Evolutionary conservation across 2,888 invertebrate species (phyloP), one percentile per base, ranked within the genome.

Genomic region (Xestia xanthographa): DNA sequence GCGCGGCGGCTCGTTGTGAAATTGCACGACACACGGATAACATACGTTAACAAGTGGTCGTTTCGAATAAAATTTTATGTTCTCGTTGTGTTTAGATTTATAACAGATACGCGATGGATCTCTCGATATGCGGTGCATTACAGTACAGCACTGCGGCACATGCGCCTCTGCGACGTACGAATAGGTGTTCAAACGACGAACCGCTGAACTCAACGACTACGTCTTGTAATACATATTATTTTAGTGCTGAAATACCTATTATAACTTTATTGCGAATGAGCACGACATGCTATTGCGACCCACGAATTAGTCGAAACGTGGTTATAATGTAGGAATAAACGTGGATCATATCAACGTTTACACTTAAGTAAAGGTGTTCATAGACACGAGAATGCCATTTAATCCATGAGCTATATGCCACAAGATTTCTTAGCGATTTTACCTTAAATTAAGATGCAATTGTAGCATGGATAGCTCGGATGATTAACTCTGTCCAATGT

Each of bases 31-130:
- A 93, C 93, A 92, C 91, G 92, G 92, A 92, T 92, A 94, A 94
- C 94, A 94, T 92, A 93, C 92, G 94, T 93, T 95, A 95, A 95
- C 95, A 95, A 95, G 94, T 94, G 93, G 92, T 92, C 92, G 93
- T 94, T 93, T 90, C 92, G 89, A 93, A 94, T 94, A 93, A 94
- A 93, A 93, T 92, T 92, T 92, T 93, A 93, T 94, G 93, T 92
- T 93, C 92, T 93, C 89, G 92, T 92, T 93, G 91, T 92, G 91
- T 92, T 94, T 93, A 94, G 93, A 94, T 95, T 93, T 93, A 94
- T 92, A 91, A 91, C 91, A 88, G 90, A 94, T 93, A 90, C 83
- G 86, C 88, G 88, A 91, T 91, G 88, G 89, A 93, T 93, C 91
- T 91, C 90, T 91, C 88, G 91, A 90, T 91, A 88, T 90, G 88